phyloP scores from a whole-genome alignment of 2,888 invertebrate genomes.

The Onchidella celtica region DNA sequence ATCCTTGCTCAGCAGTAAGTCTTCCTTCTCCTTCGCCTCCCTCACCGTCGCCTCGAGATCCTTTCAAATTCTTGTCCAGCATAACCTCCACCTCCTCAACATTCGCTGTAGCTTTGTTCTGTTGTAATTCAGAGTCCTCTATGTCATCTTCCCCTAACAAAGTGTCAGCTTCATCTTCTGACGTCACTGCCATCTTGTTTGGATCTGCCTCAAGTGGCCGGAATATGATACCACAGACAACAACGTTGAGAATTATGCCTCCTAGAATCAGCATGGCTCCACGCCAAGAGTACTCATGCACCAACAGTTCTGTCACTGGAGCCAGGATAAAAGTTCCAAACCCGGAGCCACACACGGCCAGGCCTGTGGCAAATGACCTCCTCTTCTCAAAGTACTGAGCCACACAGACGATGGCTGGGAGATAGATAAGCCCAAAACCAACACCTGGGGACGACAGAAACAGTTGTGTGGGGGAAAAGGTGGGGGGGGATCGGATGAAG shows the following conservation, averaged over 20 bases:
- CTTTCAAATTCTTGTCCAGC: background rate
- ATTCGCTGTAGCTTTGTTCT: background rate
- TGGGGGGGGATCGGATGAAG: background rate
- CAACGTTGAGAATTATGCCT: slow-evolving; percentile 91
- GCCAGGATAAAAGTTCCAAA: slow-evolving; percentile 96
- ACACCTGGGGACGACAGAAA: slow-evolving; percentile 84
- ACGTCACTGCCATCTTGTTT: background rate
- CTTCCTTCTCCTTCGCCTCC: background rate
- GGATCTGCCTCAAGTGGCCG: slow-evolving; percentile 87
- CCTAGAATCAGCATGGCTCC: slow-evolving; percentile 92
- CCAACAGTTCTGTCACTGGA: slow-evolving; percentile 82
- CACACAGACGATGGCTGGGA: slow-evolving; percentile 98
- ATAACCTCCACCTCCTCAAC: slow-evolving; percentile 1
- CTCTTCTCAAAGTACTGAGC: slow-evolving; percentile 97
- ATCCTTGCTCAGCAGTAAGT: slow-evolving; percentile 2
- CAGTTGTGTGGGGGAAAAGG: background rate
- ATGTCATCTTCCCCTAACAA: background rate
- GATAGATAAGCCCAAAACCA: slow-evolving; percentile 97
- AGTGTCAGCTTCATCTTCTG: background rate
- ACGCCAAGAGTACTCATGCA: slow-evolving; percentile 90
- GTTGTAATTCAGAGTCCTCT: background rate
- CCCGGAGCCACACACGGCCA: slow-evolving; percentile 97
- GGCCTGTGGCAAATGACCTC: slow-evolving; percentile 96
- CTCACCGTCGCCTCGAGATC: background rate
- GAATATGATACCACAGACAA: slow-evolving; percentile 94